Evolutionary conservation across 2,797 vertebrate genomes (phyloP), one percentile per base, ranked within the genome.

Genomic region (Myiotriccus ornatus): DNA sequence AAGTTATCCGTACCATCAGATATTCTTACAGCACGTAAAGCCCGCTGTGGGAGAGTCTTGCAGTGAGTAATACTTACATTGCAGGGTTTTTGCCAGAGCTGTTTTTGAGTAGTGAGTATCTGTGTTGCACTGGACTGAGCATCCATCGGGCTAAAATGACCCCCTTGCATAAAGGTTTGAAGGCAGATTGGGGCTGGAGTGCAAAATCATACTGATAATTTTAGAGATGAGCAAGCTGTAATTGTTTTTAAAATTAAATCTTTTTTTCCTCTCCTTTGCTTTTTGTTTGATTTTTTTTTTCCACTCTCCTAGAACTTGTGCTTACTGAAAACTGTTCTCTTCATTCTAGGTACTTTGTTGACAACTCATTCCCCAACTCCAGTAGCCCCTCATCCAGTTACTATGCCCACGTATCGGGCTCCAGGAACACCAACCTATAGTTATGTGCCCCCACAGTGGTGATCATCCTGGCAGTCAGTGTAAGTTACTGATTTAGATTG

Each of bases 391-490:
- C 99, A 99, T 97, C 98, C 97, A 59, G 98, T 99, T 95, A 98
- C 99, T 52, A 99, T 99, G 98, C 99, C 99, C 95, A 98, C 99
- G 2, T 99, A 99, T 94, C 98, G 99, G 98, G 97, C 98, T 79
- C 98, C 99, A 73, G 99, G 99, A 97, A 99, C 99, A 64, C 99
- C 99, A 96, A 99, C 99, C 96, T 99, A 99, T 98, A 99, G 99
- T 98, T 99, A 99, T 77, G 99, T 99, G 97, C 98, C 99, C 97
- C 98, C 99, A 14, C 99, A 99, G 97, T 99, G 99, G 99, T 99
- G 99, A 99, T 98, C 97, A 95, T 95, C 96, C 96, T 97, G 96
- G 96, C 98, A 98, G 97, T 91, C 98, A 98, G 97, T 91, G 99
- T 99, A 98, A 99, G 99, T 99, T 73, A 64, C 60, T 3, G 1